phyloP scores from a whole-genome alignment of 2,888 invertebrate genomes.

The Pseudanteris insignis region DNA sequence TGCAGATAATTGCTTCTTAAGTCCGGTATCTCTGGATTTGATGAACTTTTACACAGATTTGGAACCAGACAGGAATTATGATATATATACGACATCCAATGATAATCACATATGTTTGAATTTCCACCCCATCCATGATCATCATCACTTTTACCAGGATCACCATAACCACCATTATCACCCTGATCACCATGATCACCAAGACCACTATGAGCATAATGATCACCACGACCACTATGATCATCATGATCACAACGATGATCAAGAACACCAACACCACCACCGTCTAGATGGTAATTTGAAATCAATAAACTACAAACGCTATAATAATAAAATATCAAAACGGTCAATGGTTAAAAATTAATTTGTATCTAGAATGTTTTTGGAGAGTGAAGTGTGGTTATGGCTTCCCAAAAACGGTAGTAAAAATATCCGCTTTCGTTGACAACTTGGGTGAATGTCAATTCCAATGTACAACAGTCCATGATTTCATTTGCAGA shows the following conservation, averaged over 20 bases:
- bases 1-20: constrained; percentile 81
- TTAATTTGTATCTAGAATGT: constrained; percentile 71
- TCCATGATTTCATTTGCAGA: constrained; percentile 79
- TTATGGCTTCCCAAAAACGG: constrained; percentile 73
- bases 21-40: constrained; percentile 75
- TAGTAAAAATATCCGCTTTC: constrained; percentile 74
- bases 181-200: constrained; percentile 47
- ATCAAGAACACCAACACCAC: too few relatives aligned
- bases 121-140: constrained; percentile 30
- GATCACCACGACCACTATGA: constrained; percentile 11
- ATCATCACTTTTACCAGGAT: constrained; percentile 49
- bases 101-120: constrained; percentile 25
- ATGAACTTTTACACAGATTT: constrained; percentile 79
- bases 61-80: constrained; percentile 78
- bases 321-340: too few relatives aligned
- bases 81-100: constrained; percentile 78
- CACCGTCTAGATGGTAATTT: constrained; percentile 21
- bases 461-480: constrained; percentile 80
- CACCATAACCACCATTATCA: constrained; percentile 36
- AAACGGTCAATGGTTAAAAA: too few relatives aligned
- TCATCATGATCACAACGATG: background rate
- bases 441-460: constrained; percentile 78
- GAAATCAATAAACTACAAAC: background rate
- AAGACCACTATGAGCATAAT: constrained; percentile 50
- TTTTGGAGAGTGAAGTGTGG: constrained; percentile 84